Conservation (phyloP, 1,140 invertebrate species). For the Eriocheir sinensis region DNA sequence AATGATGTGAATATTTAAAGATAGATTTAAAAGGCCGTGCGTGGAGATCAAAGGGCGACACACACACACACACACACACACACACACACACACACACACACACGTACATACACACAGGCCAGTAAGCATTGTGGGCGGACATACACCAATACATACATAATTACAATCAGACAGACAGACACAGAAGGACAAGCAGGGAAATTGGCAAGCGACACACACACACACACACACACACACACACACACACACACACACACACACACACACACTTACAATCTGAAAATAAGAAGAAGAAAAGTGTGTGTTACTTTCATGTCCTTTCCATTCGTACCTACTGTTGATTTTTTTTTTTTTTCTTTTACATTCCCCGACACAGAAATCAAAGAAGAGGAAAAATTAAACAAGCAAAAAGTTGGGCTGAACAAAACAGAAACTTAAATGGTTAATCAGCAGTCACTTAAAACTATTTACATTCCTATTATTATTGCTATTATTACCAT, state of each 20-base stretch:
- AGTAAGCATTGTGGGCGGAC: too few species aligned
- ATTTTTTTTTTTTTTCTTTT: not conserved
- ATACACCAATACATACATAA: too few species aligned
- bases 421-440: not conserved
- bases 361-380: not conserved
- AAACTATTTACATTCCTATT: not conserved
- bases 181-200: too few species aligned
- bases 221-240: not conserved
- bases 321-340: not conserved
- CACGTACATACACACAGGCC: slow-evolving; percentile 36
- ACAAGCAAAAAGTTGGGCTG: not conserved
- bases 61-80: slow-evolving; percentile 4
- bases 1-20: not conserved
- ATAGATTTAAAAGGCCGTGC: not conserved
- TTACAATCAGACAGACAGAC: not conserved
- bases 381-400: not conserved
- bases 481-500: not conserved
- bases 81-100: slow-evolving; percentile 31
- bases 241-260: too few species aligned
- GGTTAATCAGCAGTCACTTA: not conserved
- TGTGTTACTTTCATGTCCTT: too few species aligned
- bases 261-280: slow-evolving; percentile 23
- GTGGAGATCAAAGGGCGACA: not conserved
- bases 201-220: too few species aligned
- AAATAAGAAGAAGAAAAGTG: slow-evolving; percentile 10